Conservation (phyloP, 2,888 invertebrate genomes). For the Dioctria linearis region DNA sequence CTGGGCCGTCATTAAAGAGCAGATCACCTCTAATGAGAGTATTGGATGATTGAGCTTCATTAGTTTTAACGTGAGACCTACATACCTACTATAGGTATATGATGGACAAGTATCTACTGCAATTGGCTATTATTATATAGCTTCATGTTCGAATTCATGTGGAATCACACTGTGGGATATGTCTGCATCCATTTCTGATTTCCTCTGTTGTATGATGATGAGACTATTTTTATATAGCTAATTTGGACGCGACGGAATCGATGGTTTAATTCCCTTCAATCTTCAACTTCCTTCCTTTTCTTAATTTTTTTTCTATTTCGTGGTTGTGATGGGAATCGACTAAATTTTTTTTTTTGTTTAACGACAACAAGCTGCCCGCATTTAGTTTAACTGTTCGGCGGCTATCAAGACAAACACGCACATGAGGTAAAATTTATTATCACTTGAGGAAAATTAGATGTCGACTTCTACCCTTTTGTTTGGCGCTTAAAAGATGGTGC, state of each 20-base stretch:
- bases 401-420: background rate
- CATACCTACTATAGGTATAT: background rate
- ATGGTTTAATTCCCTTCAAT: conserved; percentile 6
- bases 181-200: background rate
- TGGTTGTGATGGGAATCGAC: background rate
- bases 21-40: conserved; percentile 43
- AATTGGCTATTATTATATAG: background rate
- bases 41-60: conserved; percentile 41
- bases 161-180: background rate
- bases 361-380: background rate
- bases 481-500: background rate
- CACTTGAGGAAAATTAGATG: background rate
- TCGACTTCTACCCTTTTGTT: background rate
- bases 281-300: background rate
- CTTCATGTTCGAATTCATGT: background rate
- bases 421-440: background rate
- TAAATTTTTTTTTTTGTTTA: no score
- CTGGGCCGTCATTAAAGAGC: conserved; percentile 11
- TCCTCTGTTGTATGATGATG: background rate
- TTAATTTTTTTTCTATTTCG: background rate
- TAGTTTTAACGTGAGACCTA: conserved; percentile 18
- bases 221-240: background rate
- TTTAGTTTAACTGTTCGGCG: background rate
- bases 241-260: background rate
- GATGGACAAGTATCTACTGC: conserved; percentile 8